Percentiles rank a stretch among this genome's conserved stretches.
Evolutionary conservation across 2,113 vertebrate genomes (phyloP).

Genomic region (Hippocampus zosterae): DNA sequence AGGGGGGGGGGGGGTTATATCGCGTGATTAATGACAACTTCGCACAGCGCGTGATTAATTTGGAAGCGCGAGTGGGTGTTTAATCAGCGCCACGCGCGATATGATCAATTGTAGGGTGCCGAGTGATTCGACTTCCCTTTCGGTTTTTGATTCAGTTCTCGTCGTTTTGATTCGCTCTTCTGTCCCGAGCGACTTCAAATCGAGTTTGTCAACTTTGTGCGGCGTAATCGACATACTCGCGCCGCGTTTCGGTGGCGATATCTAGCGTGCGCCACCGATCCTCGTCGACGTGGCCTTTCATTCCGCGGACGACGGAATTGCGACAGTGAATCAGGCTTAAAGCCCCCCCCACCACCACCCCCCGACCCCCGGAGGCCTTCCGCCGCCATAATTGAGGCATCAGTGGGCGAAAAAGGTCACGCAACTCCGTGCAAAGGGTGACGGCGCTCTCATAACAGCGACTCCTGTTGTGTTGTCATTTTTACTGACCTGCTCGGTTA

Average conservation of each 20-base stretch:
- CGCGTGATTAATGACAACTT: conserved; percentile 69
- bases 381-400: conserved; percentile 30
- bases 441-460: conserved; percentile 14
- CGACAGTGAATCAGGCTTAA: conserved; percentile 20
- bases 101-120: conserved; percentile 65
- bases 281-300: too few relatives aligned
- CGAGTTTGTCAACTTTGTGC: too few relatives aligned
- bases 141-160: too few relatives aligned
- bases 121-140: conserved; percentile 63
- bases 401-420: conserved; percentile 26
- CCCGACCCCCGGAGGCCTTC: neutral
- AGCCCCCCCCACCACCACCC: conserved; percentile 3
- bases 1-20: conserved; percentile 42
- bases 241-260: neutral
- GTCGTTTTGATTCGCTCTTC: too few relatives aligned
- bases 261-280: neutral
- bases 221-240: too few relatives aligned
- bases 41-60: conserved; percentile 72
- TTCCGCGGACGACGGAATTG: conserved; percentile 1
- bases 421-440: conserved; percentile 15
- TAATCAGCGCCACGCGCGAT: conserved; percentile 69
- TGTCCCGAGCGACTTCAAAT: too few relatives aligned
- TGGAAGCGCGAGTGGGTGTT: conserved; percentile 63
- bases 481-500: conserved; percentile 29
- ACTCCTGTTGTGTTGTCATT: conserved; percentile 19